Evolutionary conservation across 2,888 invertebrate genomes (phyloP).

Genomic region (Eumerus sabulonum): DNA sequence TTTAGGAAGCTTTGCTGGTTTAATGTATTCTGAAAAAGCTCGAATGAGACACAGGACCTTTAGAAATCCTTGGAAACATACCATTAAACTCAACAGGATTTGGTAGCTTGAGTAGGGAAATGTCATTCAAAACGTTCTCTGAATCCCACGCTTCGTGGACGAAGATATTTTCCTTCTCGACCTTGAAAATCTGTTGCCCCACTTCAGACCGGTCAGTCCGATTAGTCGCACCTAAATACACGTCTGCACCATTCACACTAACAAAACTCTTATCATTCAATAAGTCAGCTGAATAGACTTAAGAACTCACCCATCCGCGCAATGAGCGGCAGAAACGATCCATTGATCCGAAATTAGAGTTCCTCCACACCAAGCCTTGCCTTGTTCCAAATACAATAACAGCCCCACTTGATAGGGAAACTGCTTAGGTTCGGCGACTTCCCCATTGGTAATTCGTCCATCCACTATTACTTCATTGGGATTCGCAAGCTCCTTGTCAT

Average conservation of each 20-base stretch:
- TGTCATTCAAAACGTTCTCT: slow-evolving; percentile 76
- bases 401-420: slow-evolving; percentile 76
- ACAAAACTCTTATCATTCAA: too few relatives aligned
- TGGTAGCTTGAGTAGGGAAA: slow-evolving; percentile 79
- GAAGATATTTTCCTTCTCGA: slow-evolving; percentile 70
- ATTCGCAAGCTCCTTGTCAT: background rate
- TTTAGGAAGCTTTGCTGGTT: slow-evolving; percentile 72
- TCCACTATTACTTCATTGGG: background rate
- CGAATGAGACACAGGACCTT: background rate
- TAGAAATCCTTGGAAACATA: slow-evolving; percentile 63
- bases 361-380: slow-evolving; percentile 75
- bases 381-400: slow-evolving; percentile 64
- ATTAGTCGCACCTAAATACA: slow-evolving; percentile 73
- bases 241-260: slow-evolving; percentile 73
- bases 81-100: slow-evolving; percentile 76
- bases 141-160: slow-evolving; percentile 77
- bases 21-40: slow-evolving; percentile 68
- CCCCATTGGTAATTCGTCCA: slow-evolving; percentile 75
- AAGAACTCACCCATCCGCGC: slow-evolving; percentile 71
- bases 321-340: slow-evolving; percentile 77
- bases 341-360: slow-evolving; percentile 73
- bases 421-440: slow-evolving; percentile 72
- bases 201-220: slow-evolving; percentile 71
- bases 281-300: too few relatives aligned
- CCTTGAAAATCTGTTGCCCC: slow-evolving; percentile 72